Evolutionary conservation across 2,888 invertebrate species (phyloP), one percentile per base, ranked within the genome.

Genomic region (Hemicrepidius hirtus): DNA sequence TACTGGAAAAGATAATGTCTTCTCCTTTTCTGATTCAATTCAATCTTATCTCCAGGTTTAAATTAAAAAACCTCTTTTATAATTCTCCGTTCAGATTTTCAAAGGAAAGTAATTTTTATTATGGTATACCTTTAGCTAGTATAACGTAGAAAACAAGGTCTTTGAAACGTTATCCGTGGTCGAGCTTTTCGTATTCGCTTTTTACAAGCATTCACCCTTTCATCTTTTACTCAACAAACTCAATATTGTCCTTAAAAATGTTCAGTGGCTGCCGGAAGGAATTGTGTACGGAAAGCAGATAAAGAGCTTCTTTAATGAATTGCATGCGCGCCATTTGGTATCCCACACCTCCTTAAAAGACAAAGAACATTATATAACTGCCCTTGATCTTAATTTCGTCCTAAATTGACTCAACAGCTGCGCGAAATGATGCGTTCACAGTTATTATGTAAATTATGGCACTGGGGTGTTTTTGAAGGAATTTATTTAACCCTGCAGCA

Each of bases 361-460:
- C 49, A 49, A 64, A 64, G 64, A 64, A 64, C 37, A 32, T 35
- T 50, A 50, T 13, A 64, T 46, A n/a, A 9, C 24, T 64, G 21
- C 49, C 49, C 49, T 21, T 9, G 49, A 24, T 49, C 49, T 44
- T 55, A 40, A 64, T 64, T 64, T 64, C 37, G 21, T 21, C 49
- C 64, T 50, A 64, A 64, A 64, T 53, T 64, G 64, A 64, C 64
- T 64, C 50, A 35, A 40, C 64, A 64, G 64, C 64, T 64, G 64
- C 24, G 64, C 64, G 64, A 64, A 64, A 64, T 49, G 64, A 64
- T 64, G 64, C 50, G 64, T 37, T 64, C 50, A 37, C 50, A 40
- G 50, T 50, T 64, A 64, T 64, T 64, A 64, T 37, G 50, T 64
- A 64, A 64, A 64, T 64, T 64, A 50, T 53, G 37, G 50, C 53